These are phyloP conservation scores for Enteromius anoplus DNA, from an alignment of 2,797 vertebrate species.

Conservation along the genomic window DNA sequence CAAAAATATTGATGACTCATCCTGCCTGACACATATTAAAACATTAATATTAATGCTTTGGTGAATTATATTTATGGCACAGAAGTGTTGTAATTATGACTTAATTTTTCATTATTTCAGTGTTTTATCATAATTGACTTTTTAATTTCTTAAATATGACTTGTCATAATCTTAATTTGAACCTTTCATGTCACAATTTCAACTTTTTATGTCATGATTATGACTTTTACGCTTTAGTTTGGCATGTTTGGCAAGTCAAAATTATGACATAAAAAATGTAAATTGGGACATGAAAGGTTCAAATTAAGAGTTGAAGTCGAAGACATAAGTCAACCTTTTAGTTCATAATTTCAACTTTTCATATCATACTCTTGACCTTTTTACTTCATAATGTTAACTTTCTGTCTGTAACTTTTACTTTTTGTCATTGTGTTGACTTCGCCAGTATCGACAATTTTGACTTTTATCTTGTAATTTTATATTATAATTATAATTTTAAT, in stretches of 20 bases:
- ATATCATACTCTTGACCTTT: neutral
- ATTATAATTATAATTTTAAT: neutral
- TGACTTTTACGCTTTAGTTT: neutral
- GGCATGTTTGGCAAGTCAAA: neutral
- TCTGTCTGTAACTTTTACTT: neutral
- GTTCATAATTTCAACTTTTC: neutral
- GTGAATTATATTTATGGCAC: neutral
- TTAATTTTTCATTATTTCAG: neutral
- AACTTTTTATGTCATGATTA: no score
- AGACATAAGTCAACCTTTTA: neutral
- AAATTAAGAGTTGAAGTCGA: neutral
- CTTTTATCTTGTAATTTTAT: neutral
- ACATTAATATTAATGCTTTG: neutral
- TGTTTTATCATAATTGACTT: neutral
- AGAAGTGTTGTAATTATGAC: no score
- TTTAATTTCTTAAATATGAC: neutral
- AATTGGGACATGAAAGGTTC: neutral
- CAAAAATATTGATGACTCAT: constrained; percentile 1
- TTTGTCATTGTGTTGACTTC: neutral
- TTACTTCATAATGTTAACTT: neutral
- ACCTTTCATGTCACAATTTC: neutral
- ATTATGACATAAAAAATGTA: neutral
- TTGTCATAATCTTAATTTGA: neutral
- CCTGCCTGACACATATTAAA: neutral
- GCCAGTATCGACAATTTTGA: neutral